These are phyloP conservation scores for Gila orcuttii DNA, from an alignment of 2,113 vertebrate genomes.

Conservation along the genomic window DNA sequence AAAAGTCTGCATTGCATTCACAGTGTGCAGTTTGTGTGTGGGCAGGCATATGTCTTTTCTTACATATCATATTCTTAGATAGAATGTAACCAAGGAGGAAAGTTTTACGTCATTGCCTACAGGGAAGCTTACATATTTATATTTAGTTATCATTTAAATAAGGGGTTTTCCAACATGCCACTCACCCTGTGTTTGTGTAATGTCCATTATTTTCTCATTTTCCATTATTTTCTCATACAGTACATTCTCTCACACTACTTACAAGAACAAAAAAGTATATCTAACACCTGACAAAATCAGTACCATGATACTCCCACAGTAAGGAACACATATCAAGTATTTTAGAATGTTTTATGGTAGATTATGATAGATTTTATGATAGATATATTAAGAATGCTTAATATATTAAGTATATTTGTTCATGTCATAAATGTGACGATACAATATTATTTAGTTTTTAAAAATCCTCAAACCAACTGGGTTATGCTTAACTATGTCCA, in stretches of 20 bases:
- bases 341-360: too few species aligned
- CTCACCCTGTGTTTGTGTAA: background rate
- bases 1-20: background rate
- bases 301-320: background rate
- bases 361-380: too few species aligned
- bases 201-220: background rate
- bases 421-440: background rate
- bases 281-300: background rate
- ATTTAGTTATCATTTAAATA: background rate
- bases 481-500: background rate
- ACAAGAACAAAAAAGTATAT: background rate
- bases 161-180: background rate
- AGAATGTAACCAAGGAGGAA: background rate
- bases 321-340: background rate
- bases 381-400: too few species aligned
- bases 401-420: too few species aligned
- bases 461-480: background rate
- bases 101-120: background rate
- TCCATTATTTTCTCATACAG: background rate
- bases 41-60: background rate
- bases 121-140: constrained; percentile 6
- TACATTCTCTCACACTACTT: background rate
- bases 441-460: background rate
- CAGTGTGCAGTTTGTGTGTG: background rate
- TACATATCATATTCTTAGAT: background rate